A percentile compares a stretch with the other conserved stretches of the same genome.
Evolutionary conservation across 1,140 invertebrate species (phyloP).

Genomic region (Archivesica marissinica): DNA sequence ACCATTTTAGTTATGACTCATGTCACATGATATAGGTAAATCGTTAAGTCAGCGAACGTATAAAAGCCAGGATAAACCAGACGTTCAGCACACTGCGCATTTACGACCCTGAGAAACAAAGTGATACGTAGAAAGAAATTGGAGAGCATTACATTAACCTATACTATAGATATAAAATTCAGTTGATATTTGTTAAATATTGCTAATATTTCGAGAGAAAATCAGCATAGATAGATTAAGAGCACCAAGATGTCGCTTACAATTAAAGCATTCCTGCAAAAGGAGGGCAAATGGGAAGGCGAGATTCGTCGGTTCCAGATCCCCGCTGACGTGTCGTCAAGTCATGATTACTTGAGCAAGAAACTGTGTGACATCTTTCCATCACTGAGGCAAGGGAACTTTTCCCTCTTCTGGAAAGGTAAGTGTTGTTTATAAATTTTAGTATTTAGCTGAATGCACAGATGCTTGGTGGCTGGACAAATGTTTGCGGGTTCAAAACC

Average conservation of each 20-base stretch:
- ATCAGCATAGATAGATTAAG: neutral
- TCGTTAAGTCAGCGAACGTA: neutral
- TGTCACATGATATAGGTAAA: conserved; percentile 35
- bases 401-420: conserved; percentile 78
- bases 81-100: neutral
- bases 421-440: no score
- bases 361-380: conserved; percentile 77
- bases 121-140: no score
- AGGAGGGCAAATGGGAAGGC: conserved; percentile 63
- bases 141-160: no score
- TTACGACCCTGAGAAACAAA: no score
- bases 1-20: conserved; percentile 30
- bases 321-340: conserved; percentile 70
- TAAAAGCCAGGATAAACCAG: neutral
- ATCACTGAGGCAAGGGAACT: conserved; percentile 67
- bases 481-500: no score
- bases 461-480: no score
- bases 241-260: conserved; percentile 69
- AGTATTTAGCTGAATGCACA: no score
- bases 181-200: neutral
- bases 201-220: neutral
- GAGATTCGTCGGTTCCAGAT: conserved; percentile 78
- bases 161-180: no score
- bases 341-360: conserved; percentile 71
- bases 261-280: conserved; percentile 77